phyloP scores from a whole-genome alignment of 2,797 vertebrate species.

The Gouania willdenowi region DNA sequence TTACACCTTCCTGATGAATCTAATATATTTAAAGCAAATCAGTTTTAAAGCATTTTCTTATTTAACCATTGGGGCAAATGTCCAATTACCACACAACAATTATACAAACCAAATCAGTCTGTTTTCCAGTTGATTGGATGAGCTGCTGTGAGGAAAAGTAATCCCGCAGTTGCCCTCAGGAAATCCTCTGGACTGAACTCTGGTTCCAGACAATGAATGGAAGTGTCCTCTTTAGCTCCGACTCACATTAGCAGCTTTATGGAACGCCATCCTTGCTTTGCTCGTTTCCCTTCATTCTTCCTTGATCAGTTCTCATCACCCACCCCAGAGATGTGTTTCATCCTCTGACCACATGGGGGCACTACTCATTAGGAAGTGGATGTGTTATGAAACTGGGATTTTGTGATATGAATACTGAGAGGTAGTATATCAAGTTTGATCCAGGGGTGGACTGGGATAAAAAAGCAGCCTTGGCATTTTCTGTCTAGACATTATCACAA shows the following conservation, averaged over 20 bases:
- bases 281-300: constrained; percentile 14
- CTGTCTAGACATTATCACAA: too few species aligned
- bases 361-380: constrained; percentile 34
- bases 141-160: constrained; percentile 23
- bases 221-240: constrained; percentile 61
- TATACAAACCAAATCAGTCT: background rate
- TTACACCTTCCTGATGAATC: too few species aligned
- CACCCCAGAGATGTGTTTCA: background rate
- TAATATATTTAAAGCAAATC: too few species aligned
- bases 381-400: constrained; percentile 24
- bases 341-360: constrained; percentile 59
- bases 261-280: constrained; percentile 1
- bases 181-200: constrained; percentile 61
- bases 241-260: constrained; percentile 18
- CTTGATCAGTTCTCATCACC: too few species aligned
- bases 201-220: constrained; percentile 61
- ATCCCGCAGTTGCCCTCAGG: constrained; percentile 51
- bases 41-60: background rate
- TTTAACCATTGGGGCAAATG: background rate
- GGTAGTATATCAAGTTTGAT: constrained; percentile 20
- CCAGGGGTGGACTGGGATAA: too few species aligned
- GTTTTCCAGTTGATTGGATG: background rate
- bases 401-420: constrained; percentile 47
- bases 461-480: too few species aligned
- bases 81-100: background rate